These are phyloP conservation scores for Cinclus mexicanus DNA, from an alignment of 2,113 vertebrate genomes.

Conservation along the genomic window DNA sequence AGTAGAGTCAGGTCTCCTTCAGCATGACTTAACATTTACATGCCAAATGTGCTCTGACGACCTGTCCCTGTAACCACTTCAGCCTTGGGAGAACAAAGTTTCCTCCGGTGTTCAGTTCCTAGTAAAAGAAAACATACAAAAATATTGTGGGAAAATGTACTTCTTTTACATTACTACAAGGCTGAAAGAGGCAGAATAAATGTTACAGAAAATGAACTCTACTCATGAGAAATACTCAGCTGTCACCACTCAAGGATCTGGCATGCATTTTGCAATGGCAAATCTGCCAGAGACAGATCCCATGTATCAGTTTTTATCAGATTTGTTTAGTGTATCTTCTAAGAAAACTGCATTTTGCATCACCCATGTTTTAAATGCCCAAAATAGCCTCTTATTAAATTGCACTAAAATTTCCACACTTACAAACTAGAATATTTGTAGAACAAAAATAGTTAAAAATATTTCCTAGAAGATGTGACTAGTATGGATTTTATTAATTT, in stretches of 20 bases:
- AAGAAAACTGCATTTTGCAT: not conserved
- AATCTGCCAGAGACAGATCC: slow-evolving; percentile 84
- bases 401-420: not conserved
- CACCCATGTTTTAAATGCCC: not conserved
- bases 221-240: slow-evolving; percentile 78
- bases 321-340: slow-evolving; percentile 19
- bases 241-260: slow-evolving; percentile 77
- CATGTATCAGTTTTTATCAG: slow-evolving; percentile 84
- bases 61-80: not conserved
- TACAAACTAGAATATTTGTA: not conserved
- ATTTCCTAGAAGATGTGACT: not conserved
- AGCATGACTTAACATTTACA: not conserved
- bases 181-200: slow-evolving; percentile 78
- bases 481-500: not conserved
- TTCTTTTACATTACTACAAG: slow-evolving; percentile 73
- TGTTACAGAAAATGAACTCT: slow-evolving; percentile 78
- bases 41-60: not conserved
- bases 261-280: slow-evolving; percentile 81
- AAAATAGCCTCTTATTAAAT: not conserved
- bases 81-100: not conserved
- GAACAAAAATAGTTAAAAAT: not conserved
- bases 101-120: not conserved
- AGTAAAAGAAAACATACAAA: not conserved
- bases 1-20: not conserved
- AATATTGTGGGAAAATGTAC: not conserved